Evolutionary conservation across 2,888 invertebrate species (phyloP).

Genomic region (Silvanus unidentatus): DNA sequence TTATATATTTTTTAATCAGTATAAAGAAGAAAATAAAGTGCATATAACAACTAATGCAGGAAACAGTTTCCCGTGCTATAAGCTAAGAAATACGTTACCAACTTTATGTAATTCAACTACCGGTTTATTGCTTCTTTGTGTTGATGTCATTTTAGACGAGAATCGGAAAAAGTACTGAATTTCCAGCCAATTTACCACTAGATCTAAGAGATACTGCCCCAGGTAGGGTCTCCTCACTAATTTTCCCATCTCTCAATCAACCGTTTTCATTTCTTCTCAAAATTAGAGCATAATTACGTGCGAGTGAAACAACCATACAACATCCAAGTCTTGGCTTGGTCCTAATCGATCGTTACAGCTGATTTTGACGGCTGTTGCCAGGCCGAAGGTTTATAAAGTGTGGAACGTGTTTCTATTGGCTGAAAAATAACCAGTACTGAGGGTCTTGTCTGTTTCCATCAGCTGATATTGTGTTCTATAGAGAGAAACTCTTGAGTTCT

Average conservation of each 20-base stretch:
- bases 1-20: too few relatives aligned
- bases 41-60: neutral
- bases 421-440: slow-evolving; percentile 22
- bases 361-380: slow-evolving; percentile 46
- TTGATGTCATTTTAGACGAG: slow-evolving; percentile 21
- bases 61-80: slow-evolving; percentile 2
- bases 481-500: slow-evolving; percentile 26
- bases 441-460: slow-evolving; percentile 31
- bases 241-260: too few relatives aligned
- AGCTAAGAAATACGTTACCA: slow-evolving; percentile 17
- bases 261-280: slow-evolving; percentile 9
- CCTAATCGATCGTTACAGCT: slow-evolving; percentile 41
- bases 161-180: slow-evolving; percentile 29
- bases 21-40: too few relatives aligned
- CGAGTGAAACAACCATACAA: slow-evolving; percentile 29
- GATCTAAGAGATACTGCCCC: neutral
- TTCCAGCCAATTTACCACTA: neutral
- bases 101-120: slow-evolving; percentile 20
- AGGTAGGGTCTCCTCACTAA: too few relatives aligned
- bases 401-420: slow-evolving; percentile 33
- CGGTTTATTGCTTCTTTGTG: slow-evolving; percentile 32
- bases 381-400: slow-evolving; percentile 37
- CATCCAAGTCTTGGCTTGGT: slow-evolving; percentile 19
- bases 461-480: slow-evolving; percentile 32
- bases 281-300: slow-evolving; percentile 28